Evolutionary conservation across 2,888 invertebrate genomes (phyloP), one percentile per base, ranked within the genome.

Genomic region (Neoaliturus tenellus): DNA sequence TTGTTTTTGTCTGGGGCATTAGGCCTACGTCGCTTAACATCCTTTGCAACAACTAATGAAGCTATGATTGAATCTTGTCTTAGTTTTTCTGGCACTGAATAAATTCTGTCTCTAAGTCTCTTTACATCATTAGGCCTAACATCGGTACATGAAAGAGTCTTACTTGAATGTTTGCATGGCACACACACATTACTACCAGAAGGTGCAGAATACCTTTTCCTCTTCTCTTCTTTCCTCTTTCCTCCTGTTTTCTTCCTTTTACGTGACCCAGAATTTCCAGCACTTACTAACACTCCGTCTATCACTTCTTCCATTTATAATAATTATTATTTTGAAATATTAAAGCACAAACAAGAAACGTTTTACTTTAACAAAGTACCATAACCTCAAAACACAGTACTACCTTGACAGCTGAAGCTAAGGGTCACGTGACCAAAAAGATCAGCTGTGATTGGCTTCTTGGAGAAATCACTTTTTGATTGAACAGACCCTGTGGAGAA

Each of bases 191-290:
- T 82, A 25, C 48, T 44, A 55, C 73, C 55, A 31, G 73, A 48
- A 71, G 82, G 82, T 82, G 73, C 55, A 51, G 82, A 73, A 48
- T 82, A 82, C 51, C 39, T 41, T 48, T 67, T 81, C 23, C 17
- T 39, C 58, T 81, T 81, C 17, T 48, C 71, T 48, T 82, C 48
- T 48, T 83, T 81, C 85, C 84, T 4, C 85, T 71, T 71, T 71
- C 23, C 80, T 86, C 81, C 51, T 86, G 44, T 82, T 82, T 62
- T 39, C 28, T 67, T 25, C 67, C 67, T 67, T 67, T 81, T 82
- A 71, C 48, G 48, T 8, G 82, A 69, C 33, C 82, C 71, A 31
- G 71, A 44, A 71, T 82, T 41, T 39, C 82, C 82, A 69, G 28
- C 48, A 71, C 81, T 81, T 12, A 81, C 81, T 81, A 62, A 81